Percentiles rank a stretch among this genome's conserved stretches.
Conservation (phyloP, 2,113 vertebrate species). For the Synchiropus splendidus region DNA sequence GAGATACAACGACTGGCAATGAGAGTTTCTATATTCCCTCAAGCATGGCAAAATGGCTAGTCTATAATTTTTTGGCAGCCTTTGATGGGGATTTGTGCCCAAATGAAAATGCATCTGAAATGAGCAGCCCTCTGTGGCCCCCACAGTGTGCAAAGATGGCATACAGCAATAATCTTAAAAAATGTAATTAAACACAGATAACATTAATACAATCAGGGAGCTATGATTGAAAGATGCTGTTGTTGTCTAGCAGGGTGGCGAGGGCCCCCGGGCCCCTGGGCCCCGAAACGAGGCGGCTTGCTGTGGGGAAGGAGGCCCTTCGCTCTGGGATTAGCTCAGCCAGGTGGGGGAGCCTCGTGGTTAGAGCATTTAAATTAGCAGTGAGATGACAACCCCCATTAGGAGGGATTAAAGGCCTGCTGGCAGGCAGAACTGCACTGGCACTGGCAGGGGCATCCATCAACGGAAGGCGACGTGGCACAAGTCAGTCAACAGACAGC, state of each 20-base stretch:
- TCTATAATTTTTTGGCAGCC: constrained; percentile 43
- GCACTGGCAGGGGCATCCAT: constrained; percentile 70
- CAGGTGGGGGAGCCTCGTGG: constrained; percentile 67
- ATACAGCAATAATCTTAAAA: constrained; percentile 70
- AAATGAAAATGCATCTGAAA: constrained; percentile 67
- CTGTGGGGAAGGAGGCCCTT: constrained; percentile 57
- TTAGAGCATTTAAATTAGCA: constrained; percentile 75
- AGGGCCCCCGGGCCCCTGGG: constrained; percentile 54
- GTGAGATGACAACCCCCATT: constrained; percentile 75
- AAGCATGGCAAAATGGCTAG: constrained; percentile 30
- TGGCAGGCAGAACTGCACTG: constrained; percentile 62
- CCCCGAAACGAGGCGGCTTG: constrained; percentile 48
- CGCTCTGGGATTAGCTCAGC: constrained; percentile 63
- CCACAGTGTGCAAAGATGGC: constrained; percentile 69
- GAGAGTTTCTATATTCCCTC: constrained; percentile 42
- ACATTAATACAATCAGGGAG: constrained; percentile 71
- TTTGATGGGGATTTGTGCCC: constrained; percentile 60
- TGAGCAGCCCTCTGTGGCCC: constrained; percentile 62
- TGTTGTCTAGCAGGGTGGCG: constrained; percentile 62
- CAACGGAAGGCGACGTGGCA: constrained; percentile 63
- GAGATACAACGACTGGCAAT: background rate
- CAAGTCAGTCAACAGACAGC: constrained; percentile 58
- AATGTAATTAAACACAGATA: constrained; percentile 76
- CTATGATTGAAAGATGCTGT: constrained; percentile 72
- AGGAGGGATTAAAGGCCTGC: constrained; percentile 74